phyloP scores from a whole-genome alignment of 2,888 invertebrate genomes.

The Eustalomyia histrio region DNA sequence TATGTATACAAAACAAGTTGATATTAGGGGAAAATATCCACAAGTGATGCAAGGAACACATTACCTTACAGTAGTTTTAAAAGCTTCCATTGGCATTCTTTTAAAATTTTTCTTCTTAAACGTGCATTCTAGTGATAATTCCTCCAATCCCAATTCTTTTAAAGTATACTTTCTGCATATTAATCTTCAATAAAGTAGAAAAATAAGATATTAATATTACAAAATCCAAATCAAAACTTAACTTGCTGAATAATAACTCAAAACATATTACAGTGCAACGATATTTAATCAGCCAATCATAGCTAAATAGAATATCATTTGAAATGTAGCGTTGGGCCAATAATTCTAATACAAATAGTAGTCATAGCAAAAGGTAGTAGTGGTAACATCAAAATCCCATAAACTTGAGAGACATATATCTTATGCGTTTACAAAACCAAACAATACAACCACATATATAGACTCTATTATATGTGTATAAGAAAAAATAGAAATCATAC shows the following conservation, averaged over 20 bases:
- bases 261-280: not conserved
- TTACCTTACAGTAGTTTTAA: not conserved
- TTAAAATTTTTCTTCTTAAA: too few relatives aligned
- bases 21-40: too few relatives aligned
- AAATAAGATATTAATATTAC: too few relatives aligned
- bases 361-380: not conserved
- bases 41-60: not conserved
- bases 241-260: too few relatives aligned
- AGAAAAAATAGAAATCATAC: not conserved
- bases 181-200: too few relatives aligned
- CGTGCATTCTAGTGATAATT: too few relatives aligned
- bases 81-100: too few relatives aligned
- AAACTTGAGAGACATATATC: constrained; percentile 56
- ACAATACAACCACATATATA: constrained; percentile 23
- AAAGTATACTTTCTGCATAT: too few relatives aligned
- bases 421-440: constrained; percentile 34
- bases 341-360: too few relatives aligned
- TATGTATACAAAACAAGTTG: too few relatives aligned
- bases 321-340: constrained; percentile 1
- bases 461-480: not conserved
- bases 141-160: too few relatives aligned
- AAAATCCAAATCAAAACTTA: too few relatives aligned
- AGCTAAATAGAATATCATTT: constrained; percentile 9
- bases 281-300: not conserved
- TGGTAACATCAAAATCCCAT: constrained; percentile 48